Evolutionary conservation across 1,140 invertebrate genomes (phyloP).

Genomic region (Heliconius hewitsoni): DNA sequence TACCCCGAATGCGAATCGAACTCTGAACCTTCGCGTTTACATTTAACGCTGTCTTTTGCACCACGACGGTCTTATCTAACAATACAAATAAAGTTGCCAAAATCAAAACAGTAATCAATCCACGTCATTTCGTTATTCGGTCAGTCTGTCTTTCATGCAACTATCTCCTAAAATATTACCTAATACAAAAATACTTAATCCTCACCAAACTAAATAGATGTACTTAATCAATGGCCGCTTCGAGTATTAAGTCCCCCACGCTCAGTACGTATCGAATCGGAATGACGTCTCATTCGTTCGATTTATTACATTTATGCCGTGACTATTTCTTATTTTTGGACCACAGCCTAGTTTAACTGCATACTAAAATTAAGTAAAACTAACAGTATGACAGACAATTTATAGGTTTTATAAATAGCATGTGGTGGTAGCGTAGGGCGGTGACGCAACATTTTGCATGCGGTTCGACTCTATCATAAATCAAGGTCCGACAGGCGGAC

Average conservation of each 20-base stretch:
- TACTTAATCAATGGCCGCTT: conserved; percentile 74
- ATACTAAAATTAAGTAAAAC: conserved; percentile 16
- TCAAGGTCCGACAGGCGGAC: conserved; percentile 73
- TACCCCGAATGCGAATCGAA: too few species aligned
- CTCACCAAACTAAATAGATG: conserved; percentile 67
- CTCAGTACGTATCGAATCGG: conserved; percentile 74
- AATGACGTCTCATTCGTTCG: conserved; percentile 78
- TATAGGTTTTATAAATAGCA: conserved; percentile 23
- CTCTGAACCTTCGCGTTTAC: not conserved
- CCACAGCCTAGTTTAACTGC: conserved; percentile 43
- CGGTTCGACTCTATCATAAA: conserved; percentile 67
- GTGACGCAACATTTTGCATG: conserved; percentile 80
- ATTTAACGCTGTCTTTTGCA: not conserved
- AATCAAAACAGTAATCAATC: conserved; percentile 22
- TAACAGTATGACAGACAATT: conserved; percentile 34
- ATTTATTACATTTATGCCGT: conserved; percentile 68
- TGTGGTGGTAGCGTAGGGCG: conserved; percentile 52
- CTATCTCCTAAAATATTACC: conserved; percentile 35
- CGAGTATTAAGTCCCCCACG: conserved; percentile 66
- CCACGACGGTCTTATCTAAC: not conserved
- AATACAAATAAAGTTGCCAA: not conserved
- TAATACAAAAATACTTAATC: conserved; percentile 69
- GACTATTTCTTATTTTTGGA: conserved; percentile 38
- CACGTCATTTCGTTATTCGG: conserved; percentile 12
- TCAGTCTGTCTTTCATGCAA: not conserved